Evolutionary conservation across 1,140 invertebrate species (phyloP).

Genomic region (Cyphomyrmex costatus): DNA sequence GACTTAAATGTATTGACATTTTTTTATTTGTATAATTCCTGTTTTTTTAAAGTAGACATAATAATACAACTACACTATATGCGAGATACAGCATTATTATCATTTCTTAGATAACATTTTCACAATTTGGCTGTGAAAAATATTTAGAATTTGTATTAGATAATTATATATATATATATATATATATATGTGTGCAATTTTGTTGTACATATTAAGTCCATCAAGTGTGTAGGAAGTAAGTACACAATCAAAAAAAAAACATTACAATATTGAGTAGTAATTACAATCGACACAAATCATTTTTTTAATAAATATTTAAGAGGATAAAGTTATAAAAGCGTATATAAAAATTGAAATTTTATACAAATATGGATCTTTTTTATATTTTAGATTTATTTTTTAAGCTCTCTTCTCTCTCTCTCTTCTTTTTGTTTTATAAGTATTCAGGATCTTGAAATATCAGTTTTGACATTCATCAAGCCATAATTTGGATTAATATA

Average conservation of each 20-base stretch:
- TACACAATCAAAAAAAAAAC: too few species aligned
- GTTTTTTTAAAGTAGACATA: too few species aligned
- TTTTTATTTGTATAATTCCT: too few species aligned
- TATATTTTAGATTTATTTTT: background rate
- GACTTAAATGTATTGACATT: background rate
- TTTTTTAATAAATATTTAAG: background rate
- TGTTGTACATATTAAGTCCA: conserved; percentile 58
- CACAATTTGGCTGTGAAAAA: conserved; percentile 73
- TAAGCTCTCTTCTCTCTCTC: too few species aligned
- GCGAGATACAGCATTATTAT: conserved; percentile 36
- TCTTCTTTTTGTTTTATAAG: background rate
- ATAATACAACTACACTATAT: conserved; percentile 35
- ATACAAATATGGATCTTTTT: conserved; percentile 26
- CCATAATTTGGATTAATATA: background rate
- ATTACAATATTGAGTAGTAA: too few species aligned
- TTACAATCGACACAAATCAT: too few species aligned
- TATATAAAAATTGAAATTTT: background rate
- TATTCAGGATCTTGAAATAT: background rate
- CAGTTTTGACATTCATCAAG: background rate
- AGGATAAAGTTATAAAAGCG: background rate
- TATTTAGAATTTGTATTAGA: conserved; percentile 60
- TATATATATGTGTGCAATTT: conserved; percentile 76
- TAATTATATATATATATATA: too few species aligned
- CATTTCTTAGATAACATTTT: conserved; percentile 70
- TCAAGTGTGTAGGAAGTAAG: conserved; percentile 40